phyloP scores from a whole-genome alignment of 2,888 invertebrate species.

The Phortica okadai region DNA sequence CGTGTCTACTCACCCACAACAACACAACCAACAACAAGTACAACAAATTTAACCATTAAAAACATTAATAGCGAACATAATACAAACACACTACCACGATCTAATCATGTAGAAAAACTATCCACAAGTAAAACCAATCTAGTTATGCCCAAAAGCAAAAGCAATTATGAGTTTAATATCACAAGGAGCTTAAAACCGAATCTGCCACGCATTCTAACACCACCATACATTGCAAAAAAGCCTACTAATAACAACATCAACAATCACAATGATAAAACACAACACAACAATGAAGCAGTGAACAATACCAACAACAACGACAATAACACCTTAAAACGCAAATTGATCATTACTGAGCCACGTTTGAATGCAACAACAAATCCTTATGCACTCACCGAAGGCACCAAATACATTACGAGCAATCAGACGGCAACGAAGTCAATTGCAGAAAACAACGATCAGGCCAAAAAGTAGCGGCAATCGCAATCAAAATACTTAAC shows the following conservation, averaged over 20 bases:
- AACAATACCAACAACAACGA: constrained; percentile 46
- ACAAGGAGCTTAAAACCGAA: constrained; percentile 25
- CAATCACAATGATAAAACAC: constrained; percentile 45
- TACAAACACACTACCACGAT: constrained; percentile 53
- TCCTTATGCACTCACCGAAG: constrained; percentile 78
- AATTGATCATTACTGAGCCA: constrained; percentile 78
- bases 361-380: constrained; percentile 80
- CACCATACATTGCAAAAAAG: constrained; percentile 28
- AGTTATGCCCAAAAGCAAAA: constrained; percentile 62
- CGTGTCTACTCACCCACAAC: constrained; percentile 28
- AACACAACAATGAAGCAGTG: constrained; percentile 38
- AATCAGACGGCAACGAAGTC: constrained; percentile 69
- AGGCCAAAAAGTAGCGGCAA: neutral
- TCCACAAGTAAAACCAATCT: constrained; percentile 45
- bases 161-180: constrained; percentile 57
- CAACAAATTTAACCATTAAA: constrained; percentile 43
- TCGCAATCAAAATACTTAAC: too few relatives aligned
- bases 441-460: neutral
- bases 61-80: constrained; percentile 60
- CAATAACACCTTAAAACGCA: constrained; percentile 69
- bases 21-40: constrained; percentile 32
- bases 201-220: constrained; percentile 56
- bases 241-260: constrained; percentile 39
- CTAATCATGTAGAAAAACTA: constrained; percentile 25
- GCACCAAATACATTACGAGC: constrained; percentile 73